Percentiles rank a stretch among this genome's conserved stretches.
Conservation (phyloP, 2,113 vertebrate species). For the Castor canadensis region DNA sequence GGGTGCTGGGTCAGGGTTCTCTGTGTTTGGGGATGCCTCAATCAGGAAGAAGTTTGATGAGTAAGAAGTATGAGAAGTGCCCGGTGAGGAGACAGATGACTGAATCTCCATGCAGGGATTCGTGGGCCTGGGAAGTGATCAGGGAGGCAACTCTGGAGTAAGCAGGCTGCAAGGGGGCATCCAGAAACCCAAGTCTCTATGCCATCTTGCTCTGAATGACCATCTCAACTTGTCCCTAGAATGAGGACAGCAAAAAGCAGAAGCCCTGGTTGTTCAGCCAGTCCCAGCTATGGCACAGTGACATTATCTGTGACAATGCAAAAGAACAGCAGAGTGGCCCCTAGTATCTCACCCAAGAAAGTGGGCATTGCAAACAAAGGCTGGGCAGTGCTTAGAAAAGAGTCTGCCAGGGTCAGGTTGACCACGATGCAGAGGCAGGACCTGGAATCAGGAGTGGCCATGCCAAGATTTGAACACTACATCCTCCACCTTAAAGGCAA, state of each 20-base stretch:
- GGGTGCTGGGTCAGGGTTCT: neutral
- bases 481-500: neutral
- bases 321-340: neutral
- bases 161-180: neutral
- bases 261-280: neutral
- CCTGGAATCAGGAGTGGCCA: neutral
- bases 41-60: neutral
- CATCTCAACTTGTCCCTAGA: neutral
- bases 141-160: fast-evolving
- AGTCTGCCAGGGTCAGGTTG: neutral
- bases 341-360: neutral
- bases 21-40: neutral
- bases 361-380: neutral
- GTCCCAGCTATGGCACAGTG: neutral
- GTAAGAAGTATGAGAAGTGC: neutral
- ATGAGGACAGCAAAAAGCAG: neutral
- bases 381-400: neutral
- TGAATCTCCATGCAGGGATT: fast-evolving
- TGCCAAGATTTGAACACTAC: neutral
- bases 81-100: neutral
- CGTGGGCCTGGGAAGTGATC: neutral
- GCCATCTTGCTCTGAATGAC: neutral
- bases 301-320: fast-evolving
- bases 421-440: fast-evolving
- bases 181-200: neutral